Conservation (phyloP, 2,888 invertebrate species). For the Dryomyza anilis region DNA sequence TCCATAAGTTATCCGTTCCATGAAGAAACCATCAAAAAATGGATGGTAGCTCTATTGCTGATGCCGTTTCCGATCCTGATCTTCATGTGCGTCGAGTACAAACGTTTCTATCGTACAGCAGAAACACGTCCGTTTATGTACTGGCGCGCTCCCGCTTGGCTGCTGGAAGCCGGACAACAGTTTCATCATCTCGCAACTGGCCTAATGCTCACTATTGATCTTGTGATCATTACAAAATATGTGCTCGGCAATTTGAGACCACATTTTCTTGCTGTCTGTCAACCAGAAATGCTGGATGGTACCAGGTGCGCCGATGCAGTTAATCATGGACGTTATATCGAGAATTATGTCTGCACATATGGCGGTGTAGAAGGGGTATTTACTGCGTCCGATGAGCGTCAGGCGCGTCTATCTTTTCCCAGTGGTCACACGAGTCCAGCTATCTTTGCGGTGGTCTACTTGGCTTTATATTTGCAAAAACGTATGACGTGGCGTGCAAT, state of each 20-base stretch:
- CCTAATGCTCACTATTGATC: background rate
- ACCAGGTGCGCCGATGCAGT: slow-evolving; percentile 36
- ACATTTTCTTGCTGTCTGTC: slow-evolving; percentile 46
- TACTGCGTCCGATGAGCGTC: background rate
- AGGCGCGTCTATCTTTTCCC: slow-evolving; percentile 46
- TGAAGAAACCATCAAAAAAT: slow-evolving; percentile 36
- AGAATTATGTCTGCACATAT: slow-evolving; percentile 19
- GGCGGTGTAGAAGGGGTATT: slow-evolving; percentile 6
- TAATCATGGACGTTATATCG: slow-evolving; percentile 14
- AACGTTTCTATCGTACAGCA: background rate
- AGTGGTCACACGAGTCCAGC: slow-evolving; percentile 47
- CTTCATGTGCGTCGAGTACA: background rate
- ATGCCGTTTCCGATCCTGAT: too few relatives aligned
- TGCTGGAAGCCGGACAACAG: too few relatives aligned
- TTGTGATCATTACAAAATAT: slow-evolving; percentile 36
- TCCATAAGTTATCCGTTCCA: slow-evolving; percentile 46
- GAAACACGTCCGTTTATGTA: too few relatives aligned
- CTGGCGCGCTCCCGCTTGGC: background rate
- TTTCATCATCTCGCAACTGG: too few relatives aligned
- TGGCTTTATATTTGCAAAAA: slow-evolving; percentile 42
- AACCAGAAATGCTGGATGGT: slow-evolving; percentile 39
- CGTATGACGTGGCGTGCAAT: background rate
- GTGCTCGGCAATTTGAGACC: slow-evolving; percentile 46
- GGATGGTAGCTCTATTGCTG: slow-evolving; percentile 37
- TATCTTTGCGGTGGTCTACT: slow-evolving; percentile 45